A percentile compares a stretch with the other conserved stretches of the same genome.
Conservation (phyloP, 2,797 vertebrate species). For the Sorex maritimensis region DNA sequence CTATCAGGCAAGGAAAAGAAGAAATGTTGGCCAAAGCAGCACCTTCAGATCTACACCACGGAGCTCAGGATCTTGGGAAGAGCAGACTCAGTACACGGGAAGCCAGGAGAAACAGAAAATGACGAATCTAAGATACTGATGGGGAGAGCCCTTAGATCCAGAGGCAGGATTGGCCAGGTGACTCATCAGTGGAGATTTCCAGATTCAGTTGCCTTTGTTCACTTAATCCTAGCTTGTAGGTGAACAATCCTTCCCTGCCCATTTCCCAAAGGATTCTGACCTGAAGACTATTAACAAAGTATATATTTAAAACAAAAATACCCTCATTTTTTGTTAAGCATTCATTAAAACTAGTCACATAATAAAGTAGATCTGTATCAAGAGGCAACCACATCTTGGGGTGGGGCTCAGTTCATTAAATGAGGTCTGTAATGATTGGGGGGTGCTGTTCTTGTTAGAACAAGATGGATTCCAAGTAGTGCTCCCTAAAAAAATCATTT, state of each 20-base stretch:
- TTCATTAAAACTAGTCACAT: slow-evolving; percentile 75
- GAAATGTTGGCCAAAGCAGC: slow-evolving; percentile 49
- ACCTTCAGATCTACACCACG: not conserved
- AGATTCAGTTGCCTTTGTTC: slow-evolving; percentile 41
- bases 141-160: not conserved
- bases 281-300: slow-evolving; percentile 65
- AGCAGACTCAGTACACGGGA: not conserved
- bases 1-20: slow-evolving; percentile 58
- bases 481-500: not conserved
- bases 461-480: slow-evolving; percentile 55
- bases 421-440: slow-evolving; percentile 36
- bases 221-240: not conserved
- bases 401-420: slow-evolving; percentile 41
- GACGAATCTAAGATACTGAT: slow-evolving; percentile 27
- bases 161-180: slow-evolving; percentile 23
- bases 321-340: slow-evolving; percentile 53
- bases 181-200: not conserved
- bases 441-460: slow-evolving; percentile 67
- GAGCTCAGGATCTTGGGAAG: slow-evolving; percentile 27
- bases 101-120: slow-evolving; percentile 51
- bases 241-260: not conserved
- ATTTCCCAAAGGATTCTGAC: slow-evolving; percentile 67
- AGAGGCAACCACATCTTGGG: slow-evolving; percentile 46
- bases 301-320: slow-evolving; percentile 74
- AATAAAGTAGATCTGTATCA: slow-evolving; percentile 75